Percentiles rank a stretch among this genome's conserved stretches.
These are phyloP conservation scores for Acrossocheilus wenchowensis DNA, from an alignment of 2,797 vertebrate genomes.

Conservation along the genomic window DNA sequence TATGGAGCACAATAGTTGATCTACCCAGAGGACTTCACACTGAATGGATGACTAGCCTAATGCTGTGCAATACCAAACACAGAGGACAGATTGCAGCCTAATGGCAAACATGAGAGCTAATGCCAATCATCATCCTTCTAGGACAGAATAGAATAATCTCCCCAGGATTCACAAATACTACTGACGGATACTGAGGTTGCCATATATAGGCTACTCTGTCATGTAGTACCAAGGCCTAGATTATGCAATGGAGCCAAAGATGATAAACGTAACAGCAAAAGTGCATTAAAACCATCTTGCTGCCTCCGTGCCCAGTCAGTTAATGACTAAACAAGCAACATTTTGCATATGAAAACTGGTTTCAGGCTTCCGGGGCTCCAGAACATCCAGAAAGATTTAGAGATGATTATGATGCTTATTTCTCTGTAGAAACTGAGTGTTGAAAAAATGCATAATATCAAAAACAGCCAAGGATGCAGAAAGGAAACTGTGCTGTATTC, in stretches of 20 bases:
- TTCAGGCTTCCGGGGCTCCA: background rate
- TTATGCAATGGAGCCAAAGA: constrained; percentile 25
- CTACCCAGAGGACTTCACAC: constrained; percentile 23
- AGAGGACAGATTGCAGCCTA: constrained; percentile 29
- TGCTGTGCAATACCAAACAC: constrained; percentile 37
- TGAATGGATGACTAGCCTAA: constrained; percentile 32
- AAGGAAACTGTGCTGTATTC: background rate
- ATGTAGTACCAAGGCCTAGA: background rate
- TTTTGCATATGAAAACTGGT: background rate
- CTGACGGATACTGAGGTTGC: constrained; percentile 16
- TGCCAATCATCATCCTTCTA: constrained; percentile 39
- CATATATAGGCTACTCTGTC: constrained; percentile 19
- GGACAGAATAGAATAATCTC: constrained; percentile 21
- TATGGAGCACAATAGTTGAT: constrained; percentile 38
- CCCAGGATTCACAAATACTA: constrained; percentile 9
- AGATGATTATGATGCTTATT: background rate
- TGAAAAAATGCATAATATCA: background rate
- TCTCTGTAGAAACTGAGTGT: background rate
- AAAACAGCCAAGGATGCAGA: background rate
- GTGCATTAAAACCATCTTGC: background rate
- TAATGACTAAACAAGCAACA: background rate
- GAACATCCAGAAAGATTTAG: background rate
- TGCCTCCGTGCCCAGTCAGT: background rate
- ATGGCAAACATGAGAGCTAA: constrained; percentile 38
- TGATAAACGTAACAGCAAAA: background rate